Conservation (phyloP, 1,140 invertebrate species). For the Vanessa atalanta region DNA sequence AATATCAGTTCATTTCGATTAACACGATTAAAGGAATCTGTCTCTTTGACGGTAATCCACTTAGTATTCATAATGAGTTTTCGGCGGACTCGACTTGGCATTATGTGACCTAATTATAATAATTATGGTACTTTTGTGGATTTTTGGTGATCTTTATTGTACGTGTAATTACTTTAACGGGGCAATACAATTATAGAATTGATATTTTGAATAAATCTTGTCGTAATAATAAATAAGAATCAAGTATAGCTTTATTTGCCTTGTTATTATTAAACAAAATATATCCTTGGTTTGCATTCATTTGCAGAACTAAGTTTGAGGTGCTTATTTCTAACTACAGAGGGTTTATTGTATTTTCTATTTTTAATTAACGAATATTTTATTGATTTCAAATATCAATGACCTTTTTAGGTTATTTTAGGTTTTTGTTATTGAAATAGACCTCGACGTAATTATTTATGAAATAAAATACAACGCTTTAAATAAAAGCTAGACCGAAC, state of each 20-base stretch:
- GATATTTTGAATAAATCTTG: neutral
- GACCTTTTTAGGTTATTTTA: too few species aligned
- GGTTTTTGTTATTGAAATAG: too few species aligned
- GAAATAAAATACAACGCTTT: neutral
- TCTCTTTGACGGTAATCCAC: conserved; percentile 60
- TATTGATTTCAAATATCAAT: too few species aligned
- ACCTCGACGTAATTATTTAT: too few species aligned
- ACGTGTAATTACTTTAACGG: neutral
- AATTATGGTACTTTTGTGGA: conserved; percentile 48
- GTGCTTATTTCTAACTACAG: too few species aligned
- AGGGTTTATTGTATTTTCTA: too few species aligned
- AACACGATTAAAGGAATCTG: conserved; percentile 73
- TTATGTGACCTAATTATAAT: conserved; percentile 63
- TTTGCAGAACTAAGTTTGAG: too few species aligned
- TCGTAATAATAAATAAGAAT: neutral
- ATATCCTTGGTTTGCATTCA: too few species aligned
- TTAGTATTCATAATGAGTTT: conserved; percentile 50
- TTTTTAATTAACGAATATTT: too few species aligned
- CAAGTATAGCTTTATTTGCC: too few species aligned
- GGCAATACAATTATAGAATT: neutral
- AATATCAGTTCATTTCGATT: conserved; percentile 73
- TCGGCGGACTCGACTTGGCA: conserved; percentile 43
- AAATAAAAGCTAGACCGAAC: neutral
- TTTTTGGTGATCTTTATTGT: conserved; percentile 19
- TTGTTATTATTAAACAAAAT: too few species aligned